Evolutionary conservation across 1,140 invertebrate species (phyloP), one percentile per base, ranked within the genome.

Genomic region (Aethina tumida): DNA sequence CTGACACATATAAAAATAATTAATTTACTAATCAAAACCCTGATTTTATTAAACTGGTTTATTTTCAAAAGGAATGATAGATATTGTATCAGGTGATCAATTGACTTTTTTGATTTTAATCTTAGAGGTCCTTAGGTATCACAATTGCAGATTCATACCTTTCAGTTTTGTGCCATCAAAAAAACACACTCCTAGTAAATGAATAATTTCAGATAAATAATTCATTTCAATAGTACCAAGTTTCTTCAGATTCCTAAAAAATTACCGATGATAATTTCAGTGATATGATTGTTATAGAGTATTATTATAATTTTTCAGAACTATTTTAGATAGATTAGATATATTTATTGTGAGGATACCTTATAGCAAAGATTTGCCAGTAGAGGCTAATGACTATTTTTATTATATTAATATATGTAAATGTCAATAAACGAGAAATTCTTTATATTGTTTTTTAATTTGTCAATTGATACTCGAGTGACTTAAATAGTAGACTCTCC

Each of bases 321-420:
- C 24, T 26, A 24, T 24, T n/a, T 26, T 26, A 26, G 13, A 13
- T 26, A 26, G n/a, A 24, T 24, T 24, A 24, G 13, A 10, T 26
- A 10, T 10, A 26, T 26, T 26, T 26, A 26, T 26, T 26, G n/a
- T 26, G 24, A 26, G 24, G 24, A 10, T 26, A 26, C 5, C 14
- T 26, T 26, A 26, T 4, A 13, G 13, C 24, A 26, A n/a, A 26
- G n/a, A 34, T 34, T 7, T 17, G 32, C 32, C 32, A 34, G 6
- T 34, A 34, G 32, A 34, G 32, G 32, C 32, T 34, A 34, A n/a
- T 34, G 16, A 21, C n/a, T 2, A 17, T 34, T 34, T 19, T 17
- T 34, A 34, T 19, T 34, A n/a, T n/a, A 10, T n/a, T 34, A 14
- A 34, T 34, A n/a, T 34, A 19, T 34, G 14, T 12, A 9, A 34